These are phyloP conservation scores for Echinarachnius parma DNA, from an alignment of 53 echinoderm and acorn worm genomes.

Conservation along the genomic window DNA sequence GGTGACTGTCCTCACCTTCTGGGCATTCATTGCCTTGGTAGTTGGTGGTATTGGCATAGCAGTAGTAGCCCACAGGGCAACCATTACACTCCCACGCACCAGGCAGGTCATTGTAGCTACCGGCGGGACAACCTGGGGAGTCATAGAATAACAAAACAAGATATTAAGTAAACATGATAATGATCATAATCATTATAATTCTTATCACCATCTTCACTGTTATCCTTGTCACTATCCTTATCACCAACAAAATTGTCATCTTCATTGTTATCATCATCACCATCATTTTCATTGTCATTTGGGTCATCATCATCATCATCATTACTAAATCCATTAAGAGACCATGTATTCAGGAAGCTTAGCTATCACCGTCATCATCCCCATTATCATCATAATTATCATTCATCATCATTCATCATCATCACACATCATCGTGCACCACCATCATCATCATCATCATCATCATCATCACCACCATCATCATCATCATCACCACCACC, in stretches of 20 bases:
- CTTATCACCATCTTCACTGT: neutral
- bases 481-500: conserved; percentile 20
- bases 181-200: neutral
- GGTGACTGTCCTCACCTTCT: conserved; percentile 3
- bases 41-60: conserved; percentile 93
- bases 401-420: neutral
- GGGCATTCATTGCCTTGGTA: conserved; percentile 81
- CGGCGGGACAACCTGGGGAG: conserved; percentile 74
- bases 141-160: neutral
- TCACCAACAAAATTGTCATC: neutral
- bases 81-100: conserved; percentile 56
- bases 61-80: conserved; percentile 90
- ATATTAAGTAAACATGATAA: neutral
- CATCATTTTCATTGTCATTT: neutral
- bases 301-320: neutral
- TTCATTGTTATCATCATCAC: neutral
- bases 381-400: neutral
- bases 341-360: too few species aligned
- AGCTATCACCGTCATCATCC: neutral
- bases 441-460: conserved; percentile 19
- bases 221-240: neutral
- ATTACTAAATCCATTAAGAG: neutral
- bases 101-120: conserved; percentile 72
- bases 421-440: too few species aligned
- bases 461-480: conserved; percentile 38